Evolutionary conservation across 2,888 invertebrate genomes (phyloP).

Genomic region (Tinea semifulvella): DNA sequence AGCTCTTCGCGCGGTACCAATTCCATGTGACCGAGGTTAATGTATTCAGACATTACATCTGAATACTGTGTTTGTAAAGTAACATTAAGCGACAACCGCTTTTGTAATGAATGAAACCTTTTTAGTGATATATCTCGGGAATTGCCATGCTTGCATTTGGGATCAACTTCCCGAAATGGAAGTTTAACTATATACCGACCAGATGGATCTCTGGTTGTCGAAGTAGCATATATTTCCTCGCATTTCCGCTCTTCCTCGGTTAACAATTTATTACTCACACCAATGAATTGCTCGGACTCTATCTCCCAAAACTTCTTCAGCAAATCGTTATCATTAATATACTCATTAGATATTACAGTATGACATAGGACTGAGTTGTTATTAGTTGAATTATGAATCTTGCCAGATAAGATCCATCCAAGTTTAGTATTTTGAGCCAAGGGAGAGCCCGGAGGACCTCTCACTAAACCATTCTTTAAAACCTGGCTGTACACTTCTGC

Average conservation of each 20-base stretch:
- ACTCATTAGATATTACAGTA: too few relatives aligned
- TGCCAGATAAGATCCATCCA: too few relatives aligned
- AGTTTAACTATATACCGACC: conserved; percentile 19
- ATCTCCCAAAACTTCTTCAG: conserved; percentile 19
- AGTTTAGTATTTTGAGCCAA: too few relatives aligned
- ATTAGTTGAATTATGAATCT: neutral
- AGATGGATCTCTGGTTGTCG: conserved; percentile 15
- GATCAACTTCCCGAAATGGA: conserved; percentile 17
- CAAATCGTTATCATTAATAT: conserved; percentile 15
- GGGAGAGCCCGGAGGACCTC: too few relatives aligned
- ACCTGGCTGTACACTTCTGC: conserved; percentile 7
- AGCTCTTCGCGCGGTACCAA: conserved; percentile 14
- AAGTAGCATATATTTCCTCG: conserved; percentile 15
- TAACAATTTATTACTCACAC: conserved; percentile 9
- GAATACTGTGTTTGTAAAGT: conserved; percentile 19
- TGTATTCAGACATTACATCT: conserved; percentile 21
- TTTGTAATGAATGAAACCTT: conserved; percentile 18
- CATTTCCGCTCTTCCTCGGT: conserved; percentile 18
- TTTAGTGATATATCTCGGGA: conserved; percentile 15
- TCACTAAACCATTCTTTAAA: neutral
- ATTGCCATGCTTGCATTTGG: conserved; percentile 15
- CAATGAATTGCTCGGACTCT: conserved; percentile 15
- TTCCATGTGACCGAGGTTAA: conserved; percentile 22
- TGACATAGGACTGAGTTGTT: neutral
- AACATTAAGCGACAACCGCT: conserved; percentile 15